Conservation (phyloP, 2,113 vertebrate genomes). For the Synchiropus splendidus region DNA sequence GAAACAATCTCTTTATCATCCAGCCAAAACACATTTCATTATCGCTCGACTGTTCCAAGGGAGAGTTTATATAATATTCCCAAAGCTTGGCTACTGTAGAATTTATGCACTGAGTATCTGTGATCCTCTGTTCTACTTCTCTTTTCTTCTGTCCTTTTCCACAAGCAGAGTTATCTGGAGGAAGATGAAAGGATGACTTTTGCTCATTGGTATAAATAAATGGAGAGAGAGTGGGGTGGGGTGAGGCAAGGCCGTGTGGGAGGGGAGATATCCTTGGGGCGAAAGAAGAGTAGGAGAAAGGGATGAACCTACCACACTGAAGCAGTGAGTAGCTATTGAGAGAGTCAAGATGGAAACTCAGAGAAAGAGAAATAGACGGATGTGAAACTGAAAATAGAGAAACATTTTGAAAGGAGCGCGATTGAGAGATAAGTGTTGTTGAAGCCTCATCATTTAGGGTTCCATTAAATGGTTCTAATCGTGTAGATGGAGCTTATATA, state of each 20-base stretch:
- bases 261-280: conserved; percentile 61
- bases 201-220: conserved; percentile 69
- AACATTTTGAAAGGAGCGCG: neutral
- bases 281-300: conserved; percentile 54
- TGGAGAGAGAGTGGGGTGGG: conserved; percentile 47
- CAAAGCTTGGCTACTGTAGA: conserved; percentile 31
- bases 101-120: conserved; percentile 37
- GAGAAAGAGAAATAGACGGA: conserved; percentile 9
- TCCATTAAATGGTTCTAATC: too few species aligned
- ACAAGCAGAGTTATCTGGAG: conserved; percentile 59
- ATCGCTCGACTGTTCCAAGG: conserved; percentile 19
- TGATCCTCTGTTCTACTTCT: conserved; percentile 31
- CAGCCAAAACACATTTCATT: conserved; percentile 37
- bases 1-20: conserved; percentile 18
- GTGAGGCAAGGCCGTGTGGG: conserved; percentile 55
- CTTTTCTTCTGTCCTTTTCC: conserved; percentile 53
- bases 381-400: neutral
- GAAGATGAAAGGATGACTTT: conserved; percentile 67
- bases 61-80: conserved; percentile 52
- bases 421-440: too few species aligned
- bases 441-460: too few species aligned
- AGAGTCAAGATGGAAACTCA: conserved; percentile 7
- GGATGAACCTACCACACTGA: conserved; percentile 44
- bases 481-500: too few species aligned
- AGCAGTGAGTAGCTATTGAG: conserved; percentile 39